A percentile compares a stretch with the other conserved stretches of the same genome.
phyloP scores from a whole-genome alignment of 1,140 invertebrate genomes.

The Drosophila nebulosa region DNA sequence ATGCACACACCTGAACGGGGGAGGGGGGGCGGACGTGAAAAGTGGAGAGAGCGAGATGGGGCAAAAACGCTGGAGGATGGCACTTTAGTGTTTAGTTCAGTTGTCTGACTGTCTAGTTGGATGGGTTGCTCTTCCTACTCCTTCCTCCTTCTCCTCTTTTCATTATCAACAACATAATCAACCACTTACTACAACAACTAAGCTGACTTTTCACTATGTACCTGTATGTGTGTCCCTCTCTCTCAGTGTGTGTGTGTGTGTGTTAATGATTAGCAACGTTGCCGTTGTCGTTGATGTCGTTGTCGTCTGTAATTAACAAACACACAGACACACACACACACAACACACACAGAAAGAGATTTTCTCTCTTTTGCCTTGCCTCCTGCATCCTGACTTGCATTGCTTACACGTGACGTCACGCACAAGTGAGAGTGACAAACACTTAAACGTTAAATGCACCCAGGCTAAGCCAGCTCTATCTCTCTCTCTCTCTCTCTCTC shows the following conservation, averaged over 20 bases:
- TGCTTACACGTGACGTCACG: constrained; percentile 63
- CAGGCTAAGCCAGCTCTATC: constrained; percentile 22
- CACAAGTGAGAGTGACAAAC: constrained; percentile 71
- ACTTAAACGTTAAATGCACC: constrained; percentile 73
- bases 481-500: neutral
- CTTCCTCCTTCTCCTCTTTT: constrained; percentile 9
- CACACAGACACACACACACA: constrained; percentile 8
- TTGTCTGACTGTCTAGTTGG: constrained; percentile 19
- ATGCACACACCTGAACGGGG: neutral
- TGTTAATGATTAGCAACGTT: constrained; percentile 41
- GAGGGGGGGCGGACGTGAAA: neutral
- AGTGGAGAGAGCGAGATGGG: neutral
- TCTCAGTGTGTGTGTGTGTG: constrained; percentile 4
- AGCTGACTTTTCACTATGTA: constrained; percentile 1
- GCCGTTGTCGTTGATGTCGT: constrained; percentile 47
- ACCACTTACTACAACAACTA: constrained; percentile 45
- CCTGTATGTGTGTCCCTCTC: neutral
- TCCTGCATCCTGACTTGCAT: neutral
- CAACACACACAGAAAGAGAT: constrained; percentile 6
- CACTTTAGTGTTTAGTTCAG: constrained; percentile 16
- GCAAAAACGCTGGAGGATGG: neutral
- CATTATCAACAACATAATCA: constrained; percentile 75
- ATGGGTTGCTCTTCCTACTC: constrained; percentile 8
- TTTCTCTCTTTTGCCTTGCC: neutral
- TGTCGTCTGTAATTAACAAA: constrained; percentile 72